Base-by-base conservation (phyloP, 1,140 invertebrate genomes). In the Ceratina calcarata region DNA sequence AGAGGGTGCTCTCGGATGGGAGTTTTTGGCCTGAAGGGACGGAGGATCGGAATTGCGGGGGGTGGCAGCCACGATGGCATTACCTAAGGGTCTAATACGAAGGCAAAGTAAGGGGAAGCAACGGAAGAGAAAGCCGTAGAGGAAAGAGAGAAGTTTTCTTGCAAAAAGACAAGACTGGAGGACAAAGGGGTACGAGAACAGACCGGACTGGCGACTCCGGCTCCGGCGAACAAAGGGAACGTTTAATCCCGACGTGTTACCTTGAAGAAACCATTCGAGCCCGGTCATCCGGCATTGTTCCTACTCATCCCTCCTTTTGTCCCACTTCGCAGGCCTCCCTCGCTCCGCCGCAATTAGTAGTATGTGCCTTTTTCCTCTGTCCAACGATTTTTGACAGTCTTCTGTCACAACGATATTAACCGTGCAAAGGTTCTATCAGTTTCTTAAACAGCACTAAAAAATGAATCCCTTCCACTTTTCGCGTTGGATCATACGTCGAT, bases 171-270 rank as follows among this genome's bases (percentile, higher is more conserved):
- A 69, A 55, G 67, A 75, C 67, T 68, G 55, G 69, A 86, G 85
- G 78, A 83, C 75, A 82, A 84, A 81, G 72, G 85, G 78, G 82
- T 84, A 86, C 72, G 37, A 45, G 75, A 71, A 80, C 72, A 58
- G 74, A 84, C 84, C 65, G 82, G 85, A 84, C 71, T 70, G 78
- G 73, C 84, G 78, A 87, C 86, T 86, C 81, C 70, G 71, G 58
- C 72, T 66, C 45, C 49, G 61, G 81, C 78, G 85, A 86, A 87
- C 85, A 87, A 87, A 87, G 73, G 68, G 80, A 87, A 86, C 85
- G 86, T 86, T 87, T 87, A 87, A 86, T 86, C 86, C 85, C 82
- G 79, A 81, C 86, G 85, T 86, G 85, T 86, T 84, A 84, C 85
- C 75, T 73, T 22, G 75, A 81, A 86, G 85, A 86, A 86, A 86